Evolutionary conservation across 1,140 invertebrate species (phyloP).

Genomic region (Gyrodactylus bullatarudis): DNA sequence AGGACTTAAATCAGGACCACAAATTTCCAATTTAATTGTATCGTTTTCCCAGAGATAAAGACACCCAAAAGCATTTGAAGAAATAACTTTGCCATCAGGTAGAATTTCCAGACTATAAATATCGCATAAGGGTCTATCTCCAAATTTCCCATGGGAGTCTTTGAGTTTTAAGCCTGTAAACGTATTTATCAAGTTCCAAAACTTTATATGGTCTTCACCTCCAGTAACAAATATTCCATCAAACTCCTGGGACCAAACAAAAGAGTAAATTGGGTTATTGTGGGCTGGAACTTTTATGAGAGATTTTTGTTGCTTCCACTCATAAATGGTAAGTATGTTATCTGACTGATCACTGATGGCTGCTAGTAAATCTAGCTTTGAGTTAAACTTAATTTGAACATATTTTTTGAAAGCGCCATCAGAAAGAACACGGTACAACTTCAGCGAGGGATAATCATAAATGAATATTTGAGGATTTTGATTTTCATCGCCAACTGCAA

Average conservation of each 20-base stretch:
- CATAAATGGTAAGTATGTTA: constrained; percentile 48
- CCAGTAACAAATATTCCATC: constrained; percentile 37
- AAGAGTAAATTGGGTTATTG: constrained; percentile 34
- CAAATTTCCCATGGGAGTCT: constrained; percentile 46
- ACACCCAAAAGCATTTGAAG: constrained; percentile 53
- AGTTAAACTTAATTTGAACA: not conserved
- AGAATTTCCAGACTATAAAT: constrained; percentile 44
- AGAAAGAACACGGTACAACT: not conserved
- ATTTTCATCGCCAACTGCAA: not conserved
- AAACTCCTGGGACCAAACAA: constrained; percentile 40
- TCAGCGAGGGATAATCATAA: not conserved
- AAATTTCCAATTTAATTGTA: constrained; percentile 31
- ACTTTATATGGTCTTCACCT: constrained; percentile 39
- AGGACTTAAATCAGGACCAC: constrained; percentile 22
- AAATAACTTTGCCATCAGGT: constrained; percentile 48
- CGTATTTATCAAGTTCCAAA: constrained; percentile 59
- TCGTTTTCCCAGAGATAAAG: constrained; percentile 52
- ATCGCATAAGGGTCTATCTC: constrained; percentile 53
- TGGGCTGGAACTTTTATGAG: constrained; percentile 40
- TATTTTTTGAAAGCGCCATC: not conserved
- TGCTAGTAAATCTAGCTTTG: constrained; percentile 28
- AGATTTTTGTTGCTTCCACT: constrained; percentile 38
- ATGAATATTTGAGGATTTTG: not conserved
- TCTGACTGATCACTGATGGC: constrained; percentile 50
- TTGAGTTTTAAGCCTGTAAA: constrained; percentile 58